A percentile compares a stretch with the other conserved stretches of the same genome.
These are phyloP conservation scores for Heliconius hewitsoni DNA, from an alignment of 1,140 invertebrate genomes.

Conservation along the genomic window DNA sequence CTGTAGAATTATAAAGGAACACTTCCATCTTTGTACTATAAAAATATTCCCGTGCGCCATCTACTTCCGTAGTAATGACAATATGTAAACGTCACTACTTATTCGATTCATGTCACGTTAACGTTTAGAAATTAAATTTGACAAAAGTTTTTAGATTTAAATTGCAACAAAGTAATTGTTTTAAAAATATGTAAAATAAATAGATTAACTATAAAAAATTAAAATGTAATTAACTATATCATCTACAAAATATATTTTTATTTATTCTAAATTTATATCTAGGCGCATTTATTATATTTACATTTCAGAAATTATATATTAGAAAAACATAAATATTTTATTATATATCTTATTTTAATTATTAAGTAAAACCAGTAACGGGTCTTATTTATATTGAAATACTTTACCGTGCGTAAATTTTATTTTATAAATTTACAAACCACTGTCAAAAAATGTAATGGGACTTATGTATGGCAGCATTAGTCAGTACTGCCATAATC, in stretches of 20 bases:
- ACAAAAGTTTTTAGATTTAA: background rate
- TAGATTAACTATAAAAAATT: background rate
- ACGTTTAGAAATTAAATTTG: background rate
- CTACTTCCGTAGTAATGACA: conserved; percentile 55
- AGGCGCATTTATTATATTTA: no score
- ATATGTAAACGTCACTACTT: background rate
- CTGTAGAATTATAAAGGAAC: conserved; percentile 84
- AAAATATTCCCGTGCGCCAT: conserved; percentile 51
- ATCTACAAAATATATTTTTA: background rate
- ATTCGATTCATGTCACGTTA: conserved; percentile 4
- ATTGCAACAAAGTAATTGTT: background rate
- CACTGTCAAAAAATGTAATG: no score
- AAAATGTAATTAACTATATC: no score
- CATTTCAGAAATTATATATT: no score
- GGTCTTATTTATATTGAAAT: no score
- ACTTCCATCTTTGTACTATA: conserved; percentile 65
- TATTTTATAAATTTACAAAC: no score
- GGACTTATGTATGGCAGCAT: conserved; percentile 46
- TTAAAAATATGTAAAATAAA: background rate
- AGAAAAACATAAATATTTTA: no score
- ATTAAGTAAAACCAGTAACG: no score
- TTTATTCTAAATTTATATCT: no score
- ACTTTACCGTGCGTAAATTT: no score
- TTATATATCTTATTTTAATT: no score
- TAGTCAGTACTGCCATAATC: background rate